phyloP scores from a whole-genome alignment of 2,797 vertebrate species.

The Neosilurus mollespiculum region DNA sequence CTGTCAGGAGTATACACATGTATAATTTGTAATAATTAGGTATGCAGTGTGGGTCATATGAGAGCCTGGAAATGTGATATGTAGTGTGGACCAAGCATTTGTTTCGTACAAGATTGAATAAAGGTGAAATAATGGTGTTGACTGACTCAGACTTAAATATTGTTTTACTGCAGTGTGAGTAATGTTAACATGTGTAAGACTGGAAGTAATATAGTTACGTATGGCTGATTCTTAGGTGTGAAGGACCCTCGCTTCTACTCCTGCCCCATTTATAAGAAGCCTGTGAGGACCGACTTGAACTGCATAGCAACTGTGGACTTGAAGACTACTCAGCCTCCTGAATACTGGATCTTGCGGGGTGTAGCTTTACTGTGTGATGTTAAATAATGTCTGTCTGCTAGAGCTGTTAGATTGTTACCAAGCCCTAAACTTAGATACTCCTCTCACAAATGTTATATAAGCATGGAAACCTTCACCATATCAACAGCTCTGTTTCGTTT shows the following conservation, averaged over 20 bases:
- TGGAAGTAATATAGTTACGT: background rate
- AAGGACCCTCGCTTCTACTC: constrained; percentile 84
- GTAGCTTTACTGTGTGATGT: constrained; percentile 94
- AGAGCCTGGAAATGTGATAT: background rate
- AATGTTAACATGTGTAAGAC: background rate
- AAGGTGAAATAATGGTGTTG: background rate
- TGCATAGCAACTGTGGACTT: constrained; percentile 87
- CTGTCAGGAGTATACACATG: background rate
- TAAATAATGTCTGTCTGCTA: constrained; percentile 66
- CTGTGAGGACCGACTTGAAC: constrained; percentile 83
- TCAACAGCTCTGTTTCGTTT: too few relatives aligned
- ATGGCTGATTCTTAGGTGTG: constrained; percentile 59
- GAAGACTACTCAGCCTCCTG: constrained; percentile 78
- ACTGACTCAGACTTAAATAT: background rate
- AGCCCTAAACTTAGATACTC: background rate
- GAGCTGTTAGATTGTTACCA: background rate
- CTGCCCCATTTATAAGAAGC: constrained; percentile 94
- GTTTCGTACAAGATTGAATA: background rate
- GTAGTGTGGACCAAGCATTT: background rate
- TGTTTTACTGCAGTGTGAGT: background rate
- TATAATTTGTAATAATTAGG: too few relatives aligned
- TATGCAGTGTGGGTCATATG: background rate
- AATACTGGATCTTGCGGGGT: constrained; percentile 91
- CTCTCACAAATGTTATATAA: background rate
- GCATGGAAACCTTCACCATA: too few relatives aligned